phyloP scores from a whole-genome alignment of 2,888 invertebrate genomes.

The Stenodema calcarata region DNA sequence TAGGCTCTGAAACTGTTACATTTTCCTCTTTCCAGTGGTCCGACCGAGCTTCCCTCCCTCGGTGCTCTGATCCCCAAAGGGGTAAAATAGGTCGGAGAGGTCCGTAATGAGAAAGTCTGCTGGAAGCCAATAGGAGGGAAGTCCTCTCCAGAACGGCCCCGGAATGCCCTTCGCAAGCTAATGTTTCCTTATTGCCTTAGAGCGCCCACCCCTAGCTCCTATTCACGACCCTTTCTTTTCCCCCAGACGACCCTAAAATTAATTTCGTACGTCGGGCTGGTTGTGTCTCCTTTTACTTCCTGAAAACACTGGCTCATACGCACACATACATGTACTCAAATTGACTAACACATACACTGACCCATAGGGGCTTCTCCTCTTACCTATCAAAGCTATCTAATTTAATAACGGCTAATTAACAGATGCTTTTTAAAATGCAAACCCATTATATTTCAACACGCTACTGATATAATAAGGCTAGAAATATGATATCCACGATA shows the following conservation, averaged over 20 bases:
- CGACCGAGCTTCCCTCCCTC: background rate
- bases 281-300: background rate
- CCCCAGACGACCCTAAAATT: slow-evolving; percentile 6
- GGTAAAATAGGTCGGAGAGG: background rate
- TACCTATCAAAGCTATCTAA: no score
- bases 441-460: no score
- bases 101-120: slow-evolving; percentile 1
- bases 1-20: background rate
- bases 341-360: no score
- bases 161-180: slow-evolving; percentile 9
- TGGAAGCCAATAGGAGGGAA: slow-evolving; percentile 5
- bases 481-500: no score
- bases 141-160: background rate
- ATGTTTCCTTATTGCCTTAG: slow-evolving; percentile 4
- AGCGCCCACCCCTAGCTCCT: background rate
- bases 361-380: no score
- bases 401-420: no score
- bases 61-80: background rate
- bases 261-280: slow-evolving; percentile 2
- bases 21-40: background rate
- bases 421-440: no score
- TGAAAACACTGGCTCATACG: no score
- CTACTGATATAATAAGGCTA: no score
- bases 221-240: background rate
- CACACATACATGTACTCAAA: no score